A percentile compares a stretch with the other conserved stretches of the same genome.
These are phyloP conservation scores for Psilopogon haemacephalus DNA, from an alignment of 2,113 vertebrate species.

Conservation along the genomic window DNA sequence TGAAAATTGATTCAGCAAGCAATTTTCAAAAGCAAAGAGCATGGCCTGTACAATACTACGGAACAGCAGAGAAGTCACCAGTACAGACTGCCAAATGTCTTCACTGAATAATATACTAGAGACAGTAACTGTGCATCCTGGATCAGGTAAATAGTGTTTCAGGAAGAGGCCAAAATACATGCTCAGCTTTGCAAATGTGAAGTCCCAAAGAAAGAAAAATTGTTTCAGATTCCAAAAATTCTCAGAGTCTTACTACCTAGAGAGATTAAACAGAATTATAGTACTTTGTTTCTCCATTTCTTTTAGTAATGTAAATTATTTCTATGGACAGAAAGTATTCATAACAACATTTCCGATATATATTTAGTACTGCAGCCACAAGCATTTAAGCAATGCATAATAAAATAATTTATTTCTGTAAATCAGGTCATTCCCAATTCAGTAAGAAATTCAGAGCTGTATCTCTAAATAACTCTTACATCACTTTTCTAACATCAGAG, in stretches of 20 bases:
- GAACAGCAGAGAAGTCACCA: background rate
- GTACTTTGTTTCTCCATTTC: background rate
- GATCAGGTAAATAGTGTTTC: background rate
- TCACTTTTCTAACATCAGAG: constrained; percentile 21
- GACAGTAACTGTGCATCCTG: background rate
- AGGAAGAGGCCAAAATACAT: background rate
- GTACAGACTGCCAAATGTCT: background rate
- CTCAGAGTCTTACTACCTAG: background rate
- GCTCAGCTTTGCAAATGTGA: background rate
- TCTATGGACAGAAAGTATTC: background rate
- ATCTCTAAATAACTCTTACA: constrained; percentile 53
- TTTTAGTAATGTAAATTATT: background rate
- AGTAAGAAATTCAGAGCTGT: constrained; percentile 13
- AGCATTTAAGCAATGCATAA: constrained; percentile 29
- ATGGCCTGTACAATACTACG: background rate
- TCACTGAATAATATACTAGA: background rate
- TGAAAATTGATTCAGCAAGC: background rate
- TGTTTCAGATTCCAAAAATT: background rate
- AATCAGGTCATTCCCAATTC: background rate
- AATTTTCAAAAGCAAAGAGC: background rate
- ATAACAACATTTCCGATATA: background rate
- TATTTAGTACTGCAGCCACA: constrained; percentile 5
- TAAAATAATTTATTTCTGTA: constrained; percentile 6
- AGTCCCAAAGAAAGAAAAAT: background rate
- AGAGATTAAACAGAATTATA: background rate